phyloP scores from a whole-genome alignment of 2,797 vertebrate species.

The Rhabdomys pumilio region DNA sequence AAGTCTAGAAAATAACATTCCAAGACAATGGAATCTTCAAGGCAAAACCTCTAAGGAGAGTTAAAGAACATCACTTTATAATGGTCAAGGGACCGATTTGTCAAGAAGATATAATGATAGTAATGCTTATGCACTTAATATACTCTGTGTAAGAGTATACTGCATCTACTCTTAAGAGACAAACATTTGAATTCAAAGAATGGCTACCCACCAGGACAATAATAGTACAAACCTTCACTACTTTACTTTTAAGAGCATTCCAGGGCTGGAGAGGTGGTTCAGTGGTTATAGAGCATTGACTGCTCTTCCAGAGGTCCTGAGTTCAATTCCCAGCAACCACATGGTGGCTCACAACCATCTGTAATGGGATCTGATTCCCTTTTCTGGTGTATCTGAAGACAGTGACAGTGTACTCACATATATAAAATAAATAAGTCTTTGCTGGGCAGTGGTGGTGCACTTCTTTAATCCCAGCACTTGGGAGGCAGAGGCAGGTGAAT shows the following conservation, averaged over 20 bases:
- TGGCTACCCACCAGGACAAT: background rate
- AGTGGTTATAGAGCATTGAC: background rate
- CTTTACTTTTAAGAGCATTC: background rate
- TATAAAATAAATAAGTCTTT: too few species aligned
- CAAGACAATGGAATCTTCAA: background rate
- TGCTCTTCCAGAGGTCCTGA: too few species aligned
- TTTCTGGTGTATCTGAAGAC: too few species aligned
- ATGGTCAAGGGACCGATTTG: background rate
- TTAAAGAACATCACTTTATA: background rate
- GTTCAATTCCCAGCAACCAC: too few species aligned
- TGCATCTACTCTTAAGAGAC: background rate
- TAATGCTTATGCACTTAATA: background rate
- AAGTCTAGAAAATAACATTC: background rate
- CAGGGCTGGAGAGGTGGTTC: background rate
- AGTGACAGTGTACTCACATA: too few species aligned
- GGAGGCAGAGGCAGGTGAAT: too few species aligned
- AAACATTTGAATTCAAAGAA: background rate
- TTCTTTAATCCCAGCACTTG: too few species aligned
- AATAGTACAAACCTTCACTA: background rate
- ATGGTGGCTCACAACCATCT: too few species aligned
- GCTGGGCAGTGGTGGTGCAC: too few species aligned
- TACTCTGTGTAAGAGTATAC: too few species aligned
- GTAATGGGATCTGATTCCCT: too few species aligned
- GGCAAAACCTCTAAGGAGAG: background rate
- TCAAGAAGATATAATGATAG: background rate